These are phyloP conservation scores for Ophonus ardosiacus DNA, from an alignment of 2,888 invertebrate species.

Conservation along the genomic window DNA sequence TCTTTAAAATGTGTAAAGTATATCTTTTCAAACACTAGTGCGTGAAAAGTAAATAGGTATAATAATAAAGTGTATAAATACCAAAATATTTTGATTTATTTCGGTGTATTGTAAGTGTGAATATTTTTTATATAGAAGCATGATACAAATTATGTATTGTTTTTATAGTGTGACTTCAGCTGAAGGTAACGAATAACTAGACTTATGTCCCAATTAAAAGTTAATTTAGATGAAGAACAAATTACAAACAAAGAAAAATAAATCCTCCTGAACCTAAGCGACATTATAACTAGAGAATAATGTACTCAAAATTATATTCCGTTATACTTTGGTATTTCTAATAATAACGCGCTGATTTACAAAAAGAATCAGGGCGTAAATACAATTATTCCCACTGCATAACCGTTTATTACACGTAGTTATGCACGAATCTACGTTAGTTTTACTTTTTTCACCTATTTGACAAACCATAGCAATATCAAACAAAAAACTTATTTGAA, in stretches of 20 bases:
- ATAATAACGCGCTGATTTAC: background rate
- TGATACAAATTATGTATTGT: background rate
- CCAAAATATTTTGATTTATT: no score
- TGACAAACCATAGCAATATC: background rate
- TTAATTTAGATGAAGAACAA: background rate
- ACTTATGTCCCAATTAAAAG: background rate
- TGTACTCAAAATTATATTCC: background rate
- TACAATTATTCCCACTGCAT: constrained; percentile 9
- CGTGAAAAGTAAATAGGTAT: no score
- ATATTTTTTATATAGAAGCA: no score
- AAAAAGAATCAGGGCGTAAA: constrained; percentile 18
- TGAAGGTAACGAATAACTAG: background rate
- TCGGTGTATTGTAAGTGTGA: no score
- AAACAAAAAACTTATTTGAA: constrained; percentile 2
- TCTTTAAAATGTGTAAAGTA: no score
- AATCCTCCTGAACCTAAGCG: background rate
- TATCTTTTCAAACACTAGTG: no score
- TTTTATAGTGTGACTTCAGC: background rate
- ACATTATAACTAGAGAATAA: background rate
- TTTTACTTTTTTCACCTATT: constrained; percentile 14
- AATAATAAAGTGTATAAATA: no score
- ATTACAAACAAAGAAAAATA: background rate
- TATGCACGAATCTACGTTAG: background rate
- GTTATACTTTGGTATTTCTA: constrained; percentile 10
- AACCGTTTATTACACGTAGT: constrained; percentile 11